These are phyloP conservation scores for Saccostrea glomerata DNA, from an alignment of 1,140 invertebrate species.

Conservation along the genomic window DNA sequence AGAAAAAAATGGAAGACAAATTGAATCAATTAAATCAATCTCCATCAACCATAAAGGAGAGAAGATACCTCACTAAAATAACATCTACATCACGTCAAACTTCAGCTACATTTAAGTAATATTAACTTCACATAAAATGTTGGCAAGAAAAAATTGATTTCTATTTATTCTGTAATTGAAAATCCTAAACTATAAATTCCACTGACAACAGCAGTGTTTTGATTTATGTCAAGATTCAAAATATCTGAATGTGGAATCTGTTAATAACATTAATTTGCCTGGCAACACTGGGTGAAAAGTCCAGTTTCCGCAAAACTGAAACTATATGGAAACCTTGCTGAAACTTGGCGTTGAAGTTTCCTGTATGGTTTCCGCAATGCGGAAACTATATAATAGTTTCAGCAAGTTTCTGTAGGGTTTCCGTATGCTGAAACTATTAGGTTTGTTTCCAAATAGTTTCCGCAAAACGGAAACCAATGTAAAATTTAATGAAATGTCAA, in stretches of 20 bases:
- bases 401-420: too few relatives aligned
- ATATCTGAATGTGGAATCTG: background rate
- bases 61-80: background rate
- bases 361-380: too few relatives aligned
- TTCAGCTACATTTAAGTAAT: background rate
- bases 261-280: background rate
- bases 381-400: too few relatives aligned
- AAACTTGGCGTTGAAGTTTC: too few relatives aligned
- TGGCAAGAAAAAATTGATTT: background rate
- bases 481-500: too few relatives aligned
- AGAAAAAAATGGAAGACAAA: conserved; percentile 10
- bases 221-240: background rate
- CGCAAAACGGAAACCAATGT: too few relatives aligned
- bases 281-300: too few relatives aligned
- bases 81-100: background rate
- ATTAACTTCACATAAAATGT: background rate
- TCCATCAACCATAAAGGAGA: background rate
- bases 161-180: background rate
- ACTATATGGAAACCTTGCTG: too few relatives aligned
- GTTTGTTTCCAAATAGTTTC: too few relatives aligned
- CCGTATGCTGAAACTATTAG: too few relatives aligned
- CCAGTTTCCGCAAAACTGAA: too few relatives aligned
- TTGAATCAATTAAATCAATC: conserved; percentile 20
- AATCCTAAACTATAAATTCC: background rate
- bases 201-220: background rate